Evolutionary conservation across 2,888 invertebrate species (phyloP), one percentile per base, ranked within the genome.

Genomic region (Griposia aprilina): DNA sequence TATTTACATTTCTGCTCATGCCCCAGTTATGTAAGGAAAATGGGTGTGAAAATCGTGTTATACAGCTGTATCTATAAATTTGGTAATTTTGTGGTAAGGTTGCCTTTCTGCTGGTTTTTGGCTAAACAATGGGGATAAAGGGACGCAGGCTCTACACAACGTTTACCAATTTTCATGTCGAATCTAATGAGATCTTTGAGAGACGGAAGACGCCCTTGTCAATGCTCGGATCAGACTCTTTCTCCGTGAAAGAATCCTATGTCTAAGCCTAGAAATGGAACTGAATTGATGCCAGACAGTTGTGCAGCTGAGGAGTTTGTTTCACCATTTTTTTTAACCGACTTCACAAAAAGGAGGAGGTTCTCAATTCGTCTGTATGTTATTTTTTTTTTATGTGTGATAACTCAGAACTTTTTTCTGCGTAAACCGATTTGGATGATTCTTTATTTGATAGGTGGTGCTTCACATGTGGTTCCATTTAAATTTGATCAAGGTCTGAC

Each of bases 1-100:
- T 71, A 65, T 82, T 83, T 55, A 83, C 67, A 71, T 67, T 71
- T 74, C 74, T 68, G 36, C 63, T 63, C 52, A 70, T 71, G 65
- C 63, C n/a, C 59, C 15, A 69, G 73, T 73, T 83, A 69, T 73
- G 15, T 69, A 55, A 65, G 72, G 59, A 55, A 78, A 72, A 69
- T 81, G 26, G 30, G 67, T 67, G 77, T 48, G 36, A 82, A 70
- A 81, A 81, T 57, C 30, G 10, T 26, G 57, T 3, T 13, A 26
- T 20, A 55, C 17, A 8, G 57, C 30, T 36, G 15, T 26, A 59
- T 26, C 15, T 36, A 17, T 17, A 15, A 20, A 20, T 68, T 78
- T 45, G 23, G 11, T 59, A 15, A 60, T 41, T 20, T 65, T 65
- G 26, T 67, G 4, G 52, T 45, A 8, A 52, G 0, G 20, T 66